Percentiles rank a stretch among this genome's conserved stretches.
Conservation (phyloP, 2,888 invertebrate genomes). For the Sarcophaga caerulescens region DNA sequence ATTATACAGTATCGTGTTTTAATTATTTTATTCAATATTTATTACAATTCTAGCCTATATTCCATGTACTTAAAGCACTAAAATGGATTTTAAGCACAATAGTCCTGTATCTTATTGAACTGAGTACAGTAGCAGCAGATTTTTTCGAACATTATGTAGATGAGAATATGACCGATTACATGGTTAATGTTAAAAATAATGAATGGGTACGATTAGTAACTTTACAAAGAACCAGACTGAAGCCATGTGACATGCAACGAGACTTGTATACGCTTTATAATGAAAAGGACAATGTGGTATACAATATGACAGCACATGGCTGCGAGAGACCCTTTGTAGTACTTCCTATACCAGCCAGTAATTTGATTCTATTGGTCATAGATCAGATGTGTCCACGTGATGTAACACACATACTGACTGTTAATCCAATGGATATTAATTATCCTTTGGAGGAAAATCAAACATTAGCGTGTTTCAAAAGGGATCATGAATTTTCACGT, state of each 20-base stretch:
- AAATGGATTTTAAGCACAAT: conserved; percentile 84
- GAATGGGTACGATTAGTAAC: conserved; percentile 85
- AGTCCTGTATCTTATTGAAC: conserved; percentile 84
- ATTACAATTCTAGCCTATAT: conserved; percentile 82
- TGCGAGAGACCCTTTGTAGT: conserved; percentile 86
- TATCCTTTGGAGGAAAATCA: conserved; percentile 81
- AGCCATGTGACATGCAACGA: conserved; percentile 91
- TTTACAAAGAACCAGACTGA: conserved; percentile 89
- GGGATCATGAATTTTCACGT: conserved; percentile 84
- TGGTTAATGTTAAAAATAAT: conserved; percentile 82
- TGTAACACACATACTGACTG: conserved; percentile 80
- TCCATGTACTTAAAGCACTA: conserved; percentile 83
- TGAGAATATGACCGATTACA: conserved; percentile 81
- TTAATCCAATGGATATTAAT: conserved; percentile 81
- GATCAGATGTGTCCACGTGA: conserved; percentile 85
- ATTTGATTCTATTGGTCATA: conserved; percentile 90
- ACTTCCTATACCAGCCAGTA: conserved; percentile 88
- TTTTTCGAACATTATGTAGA: conserved; percentile 81
- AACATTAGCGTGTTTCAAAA: conserved; percentile 84
- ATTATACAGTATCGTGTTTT: too few species aligned
- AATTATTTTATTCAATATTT: too few species aligned
- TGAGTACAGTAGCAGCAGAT: conserved; percentile 82
- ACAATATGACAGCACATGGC: conserved; percentile 80
- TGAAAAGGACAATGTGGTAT: conserved; percentile 83
- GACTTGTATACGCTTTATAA: conserved; percentile 82